Conservation (phyloP, 2,113 vertebrate genomes). For the Falcunculus frontatus region DNA sequence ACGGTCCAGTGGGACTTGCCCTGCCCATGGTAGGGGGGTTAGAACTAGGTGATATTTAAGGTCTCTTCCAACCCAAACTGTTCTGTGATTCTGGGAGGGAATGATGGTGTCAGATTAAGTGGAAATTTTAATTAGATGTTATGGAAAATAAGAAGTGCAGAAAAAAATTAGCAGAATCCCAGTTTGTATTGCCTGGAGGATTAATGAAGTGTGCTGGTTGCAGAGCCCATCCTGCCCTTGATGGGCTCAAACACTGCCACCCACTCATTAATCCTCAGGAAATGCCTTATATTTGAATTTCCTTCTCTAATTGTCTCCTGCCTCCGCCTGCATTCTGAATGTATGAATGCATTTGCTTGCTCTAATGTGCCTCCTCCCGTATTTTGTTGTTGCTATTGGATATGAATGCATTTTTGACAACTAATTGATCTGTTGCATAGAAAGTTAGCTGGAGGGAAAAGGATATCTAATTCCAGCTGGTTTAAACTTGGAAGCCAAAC, state of each 20-base stretch:
- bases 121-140: slow-evolving; percentile 4
- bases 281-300: slow-evolving; percentile 50
- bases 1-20: not conserved
- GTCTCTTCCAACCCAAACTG: not conserved
- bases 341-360: slow-evolving; percentile 3
- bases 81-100: not conserved
- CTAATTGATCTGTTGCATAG: not conserved
- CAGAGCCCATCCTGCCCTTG: slow-evolving; percentile 21
- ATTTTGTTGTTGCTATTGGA: not conserved
- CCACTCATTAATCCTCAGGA: slow-evolving; percentile 51
- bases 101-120: not conserved
- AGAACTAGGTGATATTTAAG: not conserved
- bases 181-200: slow-evolving; percentile 28
- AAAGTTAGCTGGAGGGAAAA: not conserved
- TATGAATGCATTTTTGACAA: not conserved
- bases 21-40: not conserved
- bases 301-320: slow-evolving; percentile 49
- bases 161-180: not conserved
- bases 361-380: not conserved
- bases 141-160: not conserved
- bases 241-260: slow-evolving; percentile 32
- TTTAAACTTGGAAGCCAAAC: not conserved
- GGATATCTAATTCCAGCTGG: not conserved
- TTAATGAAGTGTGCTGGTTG: slow-evolving; percentile 30
- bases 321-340: not conserved